Base-by-base conservation (phyloP, 30 jellyfish, hydroid and myxozoan genomes). In the Hydractinia symbiolongicarpus region DNA sequence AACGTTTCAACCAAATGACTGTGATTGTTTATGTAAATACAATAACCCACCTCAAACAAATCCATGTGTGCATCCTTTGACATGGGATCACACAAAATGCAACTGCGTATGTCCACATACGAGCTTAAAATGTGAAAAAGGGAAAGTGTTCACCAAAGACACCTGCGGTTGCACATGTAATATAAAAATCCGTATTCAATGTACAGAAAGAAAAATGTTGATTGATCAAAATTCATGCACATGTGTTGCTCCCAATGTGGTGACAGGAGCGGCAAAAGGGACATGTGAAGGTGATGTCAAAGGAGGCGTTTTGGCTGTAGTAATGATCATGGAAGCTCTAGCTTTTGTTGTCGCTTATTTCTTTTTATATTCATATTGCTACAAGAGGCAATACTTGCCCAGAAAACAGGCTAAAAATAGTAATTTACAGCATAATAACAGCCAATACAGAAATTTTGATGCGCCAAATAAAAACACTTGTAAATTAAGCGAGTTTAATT, bases 21-120 rank as follows among this genome's bases (percentile, higher is more conserved):
- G 89, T 53, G 57, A 9, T 10, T 82, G 89, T 50, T 62, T 19
- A 76, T 82, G 89, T 73, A 68, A 71, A 30, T 82, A 71, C 56
- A 51, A 57, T 50, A 40, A 15, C 9, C 30, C 68, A 70, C 88
- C 89, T 11, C 20, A 53, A 10, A 77, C 77, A 9, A 54, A 73
- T 20, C 70, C 60, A 50, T 82, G 89, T 50, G 51, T 5, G 0
- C 13, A n/a, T 14, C 89, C 89, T 5, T 82, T 82, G 54, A 54
- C 21, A 17, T 82, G 89, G 89, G 72, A 71, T 44, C 86, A 68
- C 49, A 8, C 86, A 4, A 58, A 55, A 7, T 82, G 89, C 44
- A 54, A 73, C 49, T 82, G 89, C 54, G 75, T 70, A 8, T 82
- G 89, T 20, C 81, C 85, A 15, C 61, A 77, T 55, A 9, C 78